Evolutionary conservation across 2,797 vertebrate genomes (phyloP).

Genomic region (Aphelocoma californica): DNA sequence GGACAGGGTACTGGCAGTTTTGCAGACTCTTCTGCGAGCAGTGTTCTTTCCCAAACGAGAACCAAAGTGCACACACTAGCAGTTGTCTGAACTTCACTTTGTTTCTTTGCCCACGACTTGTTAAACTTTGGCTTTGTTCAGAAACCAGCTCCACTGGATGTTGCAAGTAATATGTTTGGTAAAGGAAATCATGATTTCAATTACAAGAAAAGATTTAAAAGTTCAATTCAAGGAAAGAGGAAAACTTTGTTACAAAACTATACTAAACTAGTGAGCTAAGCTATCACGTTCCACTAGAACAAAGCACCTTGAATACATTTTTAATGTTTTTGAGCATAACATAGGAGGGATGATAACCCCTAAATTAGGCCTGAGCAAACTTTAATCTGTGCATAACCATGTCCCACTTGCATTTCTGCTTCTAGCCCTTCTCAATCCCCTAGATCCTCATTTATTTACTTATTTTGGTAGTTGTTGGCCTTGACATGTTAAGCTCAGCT

Average conservation of each 20-base stretch:
- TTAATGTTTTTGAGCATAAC: not conserved
- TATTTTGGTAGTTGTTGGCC: not conserved
- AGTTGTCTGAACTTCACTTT: not conserved
- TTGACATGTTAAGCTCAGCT: not conserved
- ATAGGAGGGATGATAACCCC: not conserved
- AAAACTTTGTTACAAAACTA: not conserved
- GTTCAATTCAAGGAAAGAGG: not conserved
- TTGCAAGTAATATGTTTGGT: slow-evolving; percentile 12
- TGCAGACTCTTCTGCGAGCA: not conserved
- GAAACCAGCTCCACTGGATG: not conserved
- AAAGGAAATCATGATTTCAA: not conserved
- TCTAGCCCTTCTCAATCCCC: not conserved
- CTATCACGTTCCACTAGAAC: not conserved
- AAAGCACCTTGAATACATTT: not conserved
- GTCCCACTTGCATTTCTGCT: not conserved
- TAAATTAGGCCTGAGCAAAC: not conserved
- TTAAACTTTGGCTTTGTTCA: slow-evolving; percentile 40
- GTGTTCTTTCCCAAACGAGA: not conserved
- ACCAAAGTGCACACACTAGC: not conserved
- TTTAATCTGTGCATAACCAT: not conserved
- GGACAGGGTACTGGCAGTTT: not conserved
- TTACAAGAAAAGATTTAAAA: not conserved
- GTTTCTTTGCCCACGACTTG: not conserved
- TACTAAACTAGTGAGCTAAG: not conserved
- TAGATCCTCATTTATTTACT: slow-evolving; percentile 8